Percentiles rank a stretch among this genome's conserved stretches.
Conservation (phyloP, 2,888 invertebrate species). For the Drosophila lutescens region DNA sequence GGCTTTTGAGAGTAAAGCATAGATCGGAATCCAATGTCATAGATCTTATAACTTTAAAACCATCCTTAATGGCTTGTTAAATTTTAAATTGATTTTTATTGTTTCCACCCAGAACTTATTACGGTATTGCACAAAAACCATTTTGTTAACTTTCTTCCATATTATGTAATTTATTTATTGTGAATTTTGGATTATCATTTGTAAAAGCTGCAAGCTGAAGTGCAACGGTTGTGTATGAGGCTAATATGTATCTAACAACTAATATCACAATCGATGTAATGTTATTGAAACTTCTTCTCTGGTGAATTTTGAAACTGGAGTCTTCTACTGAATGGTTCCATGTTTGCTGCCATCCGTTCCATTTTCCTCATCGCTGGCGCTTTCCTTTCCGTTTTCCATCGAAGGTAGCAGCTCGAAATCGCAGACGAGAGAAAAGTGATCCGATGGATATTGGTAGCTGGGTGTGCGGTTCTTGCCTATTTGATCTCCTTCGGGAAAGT, state of each 20-base stretch:
- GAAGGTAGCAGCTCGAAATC: slow-evolving; percentile 85
- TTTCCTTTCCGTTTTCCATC: slow-evolving; percentile 12
- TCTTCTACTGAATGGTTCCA: slow-evolving; percentile 54
- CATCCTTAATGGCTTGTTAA: no score
- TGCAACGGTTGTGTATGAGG: slow-evolving; percentile 61
- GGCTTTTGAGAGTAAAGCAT: no score
- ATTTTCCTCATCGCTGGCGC: slow-evolving; percentile 23
- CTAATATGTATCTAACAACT: slow-evolving; percentile 82
- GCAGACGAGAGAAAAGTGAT: slow-evolving; percentile 90
- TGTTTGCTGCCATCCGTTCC: slow-evolving; percentile 32
- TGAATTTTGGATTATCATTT: slow-evolving; percentile 51
- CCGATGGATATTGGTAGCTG: slow-evolving; percentile 89
- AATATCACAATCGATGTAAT: slow-evolving; percentile 83
- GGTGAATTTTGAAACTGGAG: slow-evolving; percentile 17
- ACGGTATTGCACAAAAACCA: no score
- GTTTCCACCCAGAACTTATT: no score
- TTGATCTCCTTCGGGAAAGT: slow-evolving; percentile 87
- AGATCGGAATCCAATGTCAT: no score
- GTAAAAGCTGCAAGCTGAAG: slow-evolving; percentile 49
- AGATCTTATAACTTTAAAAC: no score
- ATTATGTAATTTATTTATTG: slow-evolving; percentile 57
- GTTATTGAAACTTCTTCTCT: slow-evolving; percentile 61
- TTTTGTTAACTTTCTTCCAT: slow-evolving; percentile 34
- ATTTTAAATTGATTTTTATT: no score
- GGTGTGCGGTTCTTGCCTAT: slow-evolving; percentile 89